phyloP scores from a whole-genome alignment of 2,113 vertebrate species.

The Rallus limicola region DNA sequence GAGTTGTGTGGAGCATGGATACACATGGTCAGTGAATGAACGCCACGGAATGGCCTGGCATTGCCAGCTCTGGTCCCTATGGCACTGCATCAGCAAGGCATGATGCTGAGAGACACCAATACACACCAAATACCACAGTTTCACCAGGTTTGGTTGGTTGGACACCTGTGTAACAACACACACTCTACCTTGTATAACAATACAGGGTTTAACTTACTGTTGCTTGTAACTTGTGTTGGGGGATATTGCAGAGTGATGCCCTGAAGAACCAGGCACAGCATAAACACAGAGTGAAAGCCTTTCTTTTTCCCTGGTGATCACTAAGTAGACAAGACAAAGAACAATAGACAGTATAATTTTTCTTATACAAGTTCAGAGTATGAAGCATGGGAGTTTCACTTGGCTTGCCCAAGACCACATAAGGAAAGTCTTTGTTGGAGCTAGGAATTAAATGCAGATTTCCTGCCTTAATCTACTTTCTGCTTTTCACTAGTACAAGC shows the following conservation, averaged over 20 bases:
- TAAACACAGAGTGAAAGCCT: neutral
- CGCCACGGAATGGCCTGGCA: fast-evolving
- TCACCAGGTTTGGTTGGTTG: neutral
- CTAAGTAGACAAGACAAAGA: neutral
- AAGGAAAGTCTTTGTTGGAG: neutral
- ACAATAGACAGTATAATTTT: neutral
- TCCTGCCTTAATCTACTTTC: neutral
- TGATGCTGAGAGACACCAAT: neutral
- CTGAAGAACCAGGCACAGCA: neutral
- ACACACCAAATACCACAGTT: neutral
- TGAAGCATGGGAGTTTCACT: neutral
- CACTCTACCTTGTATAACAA: neutral
- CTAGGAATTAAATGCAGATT: neutral
- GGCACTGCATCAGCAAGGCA: neutral
- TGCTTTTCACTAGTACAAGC: neutral
- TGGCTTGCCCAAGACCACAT: neutral
- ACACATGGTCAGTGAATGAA: neutral
- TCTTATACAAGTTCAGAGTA: neutral
- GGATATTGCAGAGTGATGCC: neutral
- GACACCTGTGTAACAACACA: neutral
- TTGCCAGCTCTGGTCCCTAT: neutral
- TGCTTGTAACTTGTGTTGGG: neutral
- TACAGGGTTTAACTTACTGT: neutral
- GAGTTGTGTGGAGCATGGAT: neutral
- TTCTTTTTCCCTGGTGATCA: neutral